These are phyloP conservation scores for Anaspis maculata DNA, from an alignment of 2,888 invertebrate genomes.

Conservation along the genomic window DNA sequence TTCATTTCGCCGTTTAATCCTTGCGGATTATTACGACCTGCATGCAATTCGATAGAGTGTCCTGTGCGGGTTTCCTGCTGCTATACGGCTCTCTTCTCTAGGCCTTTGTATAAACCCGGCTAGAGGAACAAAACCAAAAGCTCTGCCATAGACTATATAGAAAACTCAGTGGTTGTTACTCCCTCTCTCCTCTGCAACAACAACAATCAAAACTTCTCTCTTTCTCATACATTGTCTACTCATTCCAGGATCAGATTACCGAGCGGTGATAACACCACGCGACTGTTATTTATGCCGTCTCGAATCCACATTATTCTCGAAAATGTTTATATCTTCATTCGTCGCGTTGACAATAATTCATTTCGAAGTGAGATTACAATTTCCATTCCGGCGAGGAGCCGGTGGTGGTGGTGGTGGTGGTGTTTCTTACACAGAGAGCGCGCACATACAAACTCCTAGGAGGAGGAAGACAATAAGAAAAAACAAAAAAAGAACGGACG, in stretches of 20 bases:
- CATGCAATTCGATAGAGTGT: conserved; percentile 26
- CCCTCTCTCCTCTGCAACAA: no score
- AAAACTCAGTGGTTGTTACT: no score
- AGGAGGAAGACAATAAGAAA: conserved; percentile 43
- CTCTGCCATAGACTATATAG: no score
- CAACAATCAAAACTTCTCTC: no score
- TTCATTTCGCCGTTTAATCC: conserved; percentile 26
- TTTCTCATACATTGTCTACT: no score
- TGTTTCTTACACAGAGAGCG: conserved; percentile 42
- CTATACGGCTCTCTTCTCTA: background rate
- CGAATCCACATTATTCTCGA: conserved; percentile 26
- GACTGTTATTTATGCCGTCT: conserved; percentile 28
- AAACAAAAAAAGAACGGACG: conserved; percentile 40
- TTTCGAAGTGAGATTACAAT: conserved; percentile 42
- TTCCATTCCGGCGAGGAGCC: conserved; percentile 43
- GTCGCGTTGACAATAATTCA: conserved; percentile 40
- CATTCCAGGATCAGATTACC: conserved; percentile 26
- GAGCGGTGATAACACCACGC: conserved; percentile 23
- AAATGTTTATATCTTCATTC: conserved; percentile 36
- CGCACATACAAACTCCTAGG: conserved; percentile 34
- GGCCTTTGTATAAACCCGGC: background rate
- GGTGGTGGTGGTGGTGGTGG: no score
- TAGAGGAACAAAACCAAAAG: background rate
- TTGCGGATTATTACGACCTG: conserved; percentile 26
- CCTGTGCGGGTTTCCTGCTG: conserved; percentile 22